Evolutionary conservation across 2,797 vertebrate genomes (phyloP).

Genomic region (Cossypha dichroa): DNA sequence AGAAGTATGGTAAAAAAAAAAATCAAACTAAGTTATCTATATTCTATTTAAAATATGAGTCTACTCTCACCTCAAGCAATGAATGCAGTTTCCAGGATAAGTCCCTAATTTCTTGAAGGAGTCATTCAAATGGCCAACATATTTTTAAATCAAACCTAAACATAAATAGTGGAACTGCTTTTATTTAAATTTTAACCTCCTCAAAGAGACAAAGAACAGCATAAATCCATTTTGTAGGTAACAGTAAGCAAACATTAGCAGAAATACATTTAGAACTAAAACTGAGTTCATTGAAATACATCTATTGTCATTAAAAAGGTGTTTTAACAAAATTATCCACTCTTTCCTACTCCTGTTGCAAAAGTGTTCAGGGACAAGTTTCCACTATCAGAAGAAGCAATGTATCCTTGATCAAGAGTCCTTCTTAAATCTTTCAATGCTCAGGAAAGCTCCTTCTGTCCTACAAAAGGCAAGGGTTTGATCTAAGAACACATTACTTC

Average conservation of each 20-base stretch:
- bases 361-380: background rate
- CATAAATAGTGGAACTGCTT: background rate
- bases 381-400: background rate
- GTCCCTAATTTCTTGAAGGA: background rate
- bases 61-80: background rate
- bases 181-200: background rate
- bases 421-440: background rate
- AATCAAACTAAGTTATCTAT: background rate
- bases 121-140: background rate
- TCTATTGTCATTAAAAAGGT: background rate
- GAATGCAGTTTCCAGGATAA: background rate
- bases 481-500: background rate
- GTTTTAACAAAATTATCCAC: background rate
- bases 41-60: background rate
- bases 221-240: background rate
- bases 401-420: background rate
- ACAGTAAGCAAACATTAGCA: background rate
- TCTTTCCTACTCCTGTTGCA: background rate
- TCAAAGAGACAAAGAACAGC: background rate
- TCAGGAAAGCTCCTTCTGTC: background rate
- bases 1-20: background rate
- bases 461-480: background rate
- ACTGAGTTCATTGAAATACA: background rate
- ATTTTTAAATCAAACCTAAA: background rate
- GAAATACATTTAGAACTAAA: background rate